Percentiles rank a stretch among this genome's conserved stretches.
These are phyloP conservation scores for Metopolophium dirhodum DNA, from an alignment of 1,140 invertebrate species.

Conservation along the genomic window DNA sequence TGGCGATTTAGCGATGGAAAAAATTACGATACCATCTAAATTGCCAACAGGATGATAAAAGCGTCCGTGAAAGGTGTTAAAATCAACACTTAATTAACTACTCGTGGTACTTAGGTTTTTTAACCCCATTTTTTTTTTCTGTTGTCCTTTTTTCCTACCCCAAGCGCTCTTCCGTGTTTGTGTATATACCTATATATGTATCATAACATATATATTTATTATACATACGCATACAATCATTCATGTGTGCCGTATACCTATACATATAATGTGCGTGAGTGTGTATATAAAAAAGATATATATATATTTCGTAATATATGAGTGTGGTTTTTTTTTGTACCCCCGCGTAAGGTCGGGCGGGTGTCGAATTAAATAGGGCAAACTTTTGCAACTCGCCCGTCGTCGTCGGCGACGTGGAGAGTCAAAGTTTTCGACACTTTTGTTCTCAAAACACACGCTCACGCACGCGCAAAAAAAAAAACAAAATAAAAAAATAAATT, in stretches of 20 bases:
- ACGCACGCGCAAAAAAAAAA: background rate
- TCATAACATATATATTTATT: background rate
- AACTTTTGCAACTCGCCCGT: constrained; percentile 36
- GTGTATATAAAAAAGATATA: background rate
- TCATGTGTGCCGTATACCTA: too few relatives aligned
- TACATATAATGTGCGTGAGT: too few relatives aligned
- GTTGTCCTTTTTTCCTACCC: constrained; percentile 41
- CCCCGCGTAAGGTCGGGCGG: background rate
- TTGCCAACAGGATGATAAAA: constrained; percentile 33
- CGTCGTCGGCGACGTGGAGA: background rate
- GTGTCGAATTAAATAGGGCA: constrained; percentile 43
- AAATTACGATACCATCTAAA: constrained; percentile 18
- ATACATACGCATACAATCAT: background rate
- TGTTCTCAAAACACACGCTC: background rate
- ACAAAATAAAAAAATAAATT: constrained; percentile 32
- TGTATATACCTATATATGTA: background rate
- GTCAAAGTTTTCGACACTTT: constrained; percentile 38
- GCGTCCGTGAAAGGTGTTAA: constrained; percentile 27
- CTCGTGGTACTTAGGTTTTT: constrained; percentile 51
- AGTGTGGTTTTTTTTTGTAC: constrained; percentile 31
- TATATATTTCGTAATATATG: constrained; percentile 37
- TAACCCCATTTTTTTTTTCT: constrained; percentile 27
- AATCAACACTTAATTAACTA: constrained; percentile 57
- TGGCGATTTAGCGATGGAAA: background rate
- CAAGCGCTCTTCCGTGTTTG: too few relatives aligned